These are phyloP conservation scores for Stichopus horrens DNA, from an alignment of 53 echinoderm and acorn worm genomes.

Conservation along the genomic window DNA sequence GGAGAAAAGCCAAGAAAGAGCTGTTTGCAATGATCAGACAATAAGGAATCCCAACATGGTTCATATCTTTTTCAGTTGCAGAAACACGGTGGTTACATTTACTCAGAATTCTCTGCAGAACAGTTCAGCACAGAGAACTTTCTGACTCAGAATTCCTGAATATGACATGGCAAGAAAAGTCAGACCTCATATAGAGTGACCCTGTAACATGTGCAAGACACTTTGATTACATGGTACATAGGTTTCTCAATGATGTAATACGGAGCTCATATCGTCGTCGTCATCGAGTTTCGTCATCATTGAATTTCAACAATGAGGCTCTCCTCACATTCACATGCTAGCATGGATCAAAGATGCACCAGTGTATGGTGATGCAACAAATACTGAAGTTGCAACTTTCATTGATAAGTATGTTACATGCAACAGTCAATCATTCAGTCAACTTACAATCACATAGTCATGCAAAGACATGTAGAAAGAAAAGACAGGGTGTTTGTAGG, in stretches of 20 bases:
- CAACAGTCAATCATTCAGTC: background rate
- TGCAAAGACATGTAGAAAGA: background rate
- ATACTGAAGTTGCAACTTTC: slow-evolving; percentile 12
- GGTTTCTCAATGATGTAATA: slow-evolving; percentile 40
- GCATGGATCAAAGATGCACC: slow-evolving; percentile 53
- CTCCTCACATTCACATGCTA: slow-evolving; percentile 51
- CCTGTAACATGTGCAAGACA: too few relatives aligned
- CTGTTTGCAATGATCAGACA: slow-evolving; percentile 57
- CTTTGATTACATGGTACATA: slow-evolving; percentile 44
- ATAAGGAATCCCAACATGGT: slow-evolving; percentile 54
- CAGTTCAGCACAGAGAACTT: slow-evolving; percentile 16
- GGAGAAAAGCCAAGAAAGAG: slow-evolving; percentile 51
- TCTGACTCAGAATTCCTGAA: slow-evolving; percentile 13
- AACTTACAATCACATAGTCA: slow-evolving; percentile 43
- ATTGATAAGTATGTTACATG: slow-evolving; percentile 49
- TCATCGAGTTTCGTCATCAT: too few relatives aligned
- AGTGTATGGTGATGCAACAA: background rate
- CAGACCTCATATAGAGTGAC: slow-evolving; percentile 31
- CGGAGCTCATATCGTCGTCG: slow-evolving; percentile 25
- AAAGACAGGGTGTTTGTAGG: too few relatives aligned
- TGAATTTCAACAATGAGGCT: slow-evolving; percentile 56
- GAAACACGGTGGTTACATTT: slow-evolving; percentile 52
- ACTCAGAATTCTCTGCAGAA: slow-evolving; percentile 37
- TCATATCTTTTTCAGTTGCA: slow-evolving; percentile 47
- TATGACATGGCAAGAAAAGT: slow-evolving; percentile 50